These are phyloP conservation scores for Nicator chloris DNA, from an alignment of 2,113 vertebrate species.

Conservation along the genomic window DNA sequence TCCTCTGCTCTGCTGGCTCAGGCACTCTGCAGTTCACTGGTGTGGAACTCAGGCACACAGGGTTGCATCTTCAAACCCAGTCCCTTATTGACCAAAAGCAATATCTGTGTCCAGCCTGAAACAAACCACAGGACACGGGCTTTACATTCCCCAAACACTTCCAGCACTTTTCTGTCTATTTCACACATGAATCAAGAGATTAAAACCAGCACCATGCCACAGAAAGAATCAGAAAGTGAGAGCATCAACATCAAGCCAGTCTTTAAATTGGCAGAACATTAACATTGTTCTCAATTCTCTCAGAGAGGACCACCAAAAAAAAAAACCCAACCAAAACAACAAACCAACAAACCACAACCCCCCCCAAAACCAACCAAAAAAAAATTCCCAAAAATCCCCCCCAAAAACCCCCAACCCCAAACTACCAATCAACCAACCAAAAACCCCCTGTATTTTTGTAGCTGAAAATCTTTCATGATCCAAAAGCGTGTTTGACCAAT, in stretches of 20 bases:
- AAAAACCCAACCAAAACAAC: neutral
- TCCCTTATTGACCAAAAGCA: neutral
- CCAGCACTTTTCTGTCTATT: neutral
- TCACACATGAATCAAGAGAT: neutral
- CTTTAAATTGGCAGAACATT: neutral
- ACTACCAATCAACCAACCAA: neutral
- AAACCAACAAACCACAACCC: neutral
- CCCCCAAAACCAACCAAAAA: neutral
- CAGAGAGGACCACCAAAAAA: neutral
- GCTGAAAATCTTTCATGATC: neutral
- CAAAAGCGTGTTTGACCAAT: neutral
- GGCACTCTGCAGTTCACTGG: neutral
- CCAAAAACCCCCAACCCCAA: neutral
- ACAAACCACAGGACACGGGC: neutral
- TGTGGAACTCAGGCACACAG: neutral
- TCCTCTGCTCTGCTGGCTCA: neutral
- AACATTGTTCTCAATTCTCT: neutral
- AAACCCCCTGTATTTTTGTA: fast-evolving
- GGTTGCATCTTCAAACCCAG: neutral
- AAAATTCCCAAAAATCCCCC: neutral
- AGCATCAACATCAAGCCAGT: neutral
- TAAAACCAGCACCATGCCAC: neutral
- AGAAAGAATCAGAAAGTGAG: neutral
- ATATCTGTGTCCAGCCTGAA: neutral
- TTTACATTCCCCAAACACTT: neutral